Conservation (phyloP, 2,888 invertebrate genomes). For the Platycnemis pennipes region DNA sequence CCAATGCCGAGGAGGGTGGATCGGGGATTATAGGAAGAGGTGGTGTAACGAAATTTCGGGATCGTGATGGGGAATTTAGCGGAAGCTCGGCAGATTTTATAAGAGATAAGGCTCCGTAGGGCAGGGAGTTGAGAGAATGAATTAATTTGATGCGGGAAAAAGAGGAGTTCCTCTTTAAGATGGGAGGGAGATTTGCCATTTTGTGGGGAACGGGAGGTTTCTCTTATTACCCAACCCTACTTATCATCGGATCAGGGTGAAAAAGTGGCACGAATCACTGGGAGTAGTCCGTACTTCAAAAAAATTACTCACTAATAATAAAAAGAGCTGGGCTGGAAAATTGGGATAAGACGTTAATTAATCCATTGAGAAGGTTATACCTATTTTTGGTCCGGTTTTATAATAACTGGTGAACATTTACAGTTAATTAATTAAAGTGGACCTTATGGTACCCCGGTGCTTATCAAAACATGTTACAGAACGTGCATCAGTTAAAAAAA, state of each 20-base stretch:
- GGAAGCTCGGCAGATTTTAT: not conserved
- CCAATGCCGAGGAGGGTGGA: not conserved
- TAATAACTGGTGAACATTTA: no score
- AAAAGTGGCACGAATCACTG: not conserved
- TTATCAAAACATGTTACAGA: no score
- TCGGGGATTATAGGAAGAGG: not conserved
- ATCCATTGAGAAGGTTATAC: no score
- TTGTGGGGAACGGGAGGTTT: not conserved
- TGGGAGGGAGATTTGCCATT: not conserved
- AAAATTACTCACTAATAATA: not conserved
- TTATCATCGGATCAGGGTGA: not conserved
- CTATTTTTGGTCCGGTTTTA: no score
- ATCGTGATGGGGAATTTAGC: not conserved
- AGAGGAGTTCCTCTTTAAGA: conserved; percentile 25
- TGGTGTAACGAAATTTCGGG: no score
- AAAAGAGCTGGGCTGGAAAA: not conserved
- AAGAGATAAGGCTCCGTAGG: conserved; percentile 25
- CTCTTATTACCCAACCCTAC: not conserved
- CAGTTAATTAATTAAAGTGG: no score
- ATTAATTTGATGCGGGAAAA: not conserved
- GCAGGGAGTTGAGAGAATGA: not conserved
- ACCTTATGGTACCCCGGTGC: no score
- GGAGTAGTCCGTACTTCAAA: not conserved
- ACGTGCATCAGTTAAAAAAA: no score
- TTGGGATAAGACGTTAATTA: no score